phyloP scores from a whole-genome alignment of 2,888 invertebrate species.

The Andrena dorsata region DNA sequence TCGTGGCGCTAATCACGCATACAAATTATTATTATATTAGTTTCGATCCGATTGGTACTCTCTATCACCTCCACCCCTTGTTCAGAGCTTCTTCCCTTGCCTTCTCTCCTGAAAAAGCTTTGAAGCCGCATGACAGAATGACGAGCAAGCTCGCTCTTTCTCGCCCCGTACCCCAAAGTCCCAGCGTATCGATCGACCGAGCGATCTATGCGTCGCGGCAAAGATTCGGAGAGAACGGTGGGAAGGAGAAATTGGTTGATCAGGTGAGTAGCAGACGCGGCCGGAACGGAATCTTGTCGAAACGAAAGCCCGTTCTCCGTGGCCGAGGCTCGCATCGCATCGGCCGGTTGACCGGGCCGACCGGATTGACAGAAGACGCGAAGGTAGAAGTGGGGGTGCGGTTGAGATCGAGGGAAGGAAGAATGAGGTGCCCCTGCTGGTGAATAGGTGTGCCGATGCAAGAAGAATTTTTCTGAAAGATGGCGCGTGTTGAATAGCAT shows the following conservation, averaged over 20 bases:
- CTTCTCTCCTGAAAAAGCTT: constrained; percentile 21
- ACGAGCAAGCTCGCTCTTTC: constrained; percentile 73
- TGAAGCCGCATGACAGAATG: constrained; percentile 72
- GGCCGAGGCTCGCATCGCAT: background rate
- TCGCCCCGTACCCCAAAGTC: constrained; percentile 38
- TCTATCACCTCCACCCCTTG: background rate
- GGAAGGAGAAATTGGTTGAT: too few relatives aligned
- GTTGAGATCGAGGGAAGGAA: background rate
- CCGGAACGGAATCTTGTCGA: too few relatives aligned
- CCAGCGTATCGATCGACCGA: constrained; percentile 44
- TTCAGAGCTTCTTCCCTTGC: constrained; percentile 18
- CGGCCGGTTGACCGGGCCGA: background rate
- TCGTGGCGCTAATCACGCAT: too few relatives aligned
- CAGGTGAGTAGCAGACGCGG: too few relatives aligned
- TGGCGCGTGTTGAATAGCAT: constrained; percentile 53
- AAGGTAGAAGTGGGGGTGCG: background rate
- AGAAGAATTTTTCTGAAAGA: constrained; percentile 57
- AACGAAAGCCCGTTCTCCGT: too few relatives aligned
- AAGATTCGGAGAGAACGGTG: too few relatives aligned
- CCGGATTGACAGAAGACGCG: background rate
- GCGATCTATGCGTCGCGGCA: background rate
- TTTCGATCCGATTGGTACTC: constrained; percentile 21
- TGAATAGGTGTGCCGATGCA: constrained; percentile 18
- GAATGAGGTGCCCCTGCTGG: too few relatives aligned
- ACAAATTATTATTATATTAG: background rate